phyloP scores from a whole-genome alignment of 2,113 vertebrate species.

The Cettia cetti region DNA sequence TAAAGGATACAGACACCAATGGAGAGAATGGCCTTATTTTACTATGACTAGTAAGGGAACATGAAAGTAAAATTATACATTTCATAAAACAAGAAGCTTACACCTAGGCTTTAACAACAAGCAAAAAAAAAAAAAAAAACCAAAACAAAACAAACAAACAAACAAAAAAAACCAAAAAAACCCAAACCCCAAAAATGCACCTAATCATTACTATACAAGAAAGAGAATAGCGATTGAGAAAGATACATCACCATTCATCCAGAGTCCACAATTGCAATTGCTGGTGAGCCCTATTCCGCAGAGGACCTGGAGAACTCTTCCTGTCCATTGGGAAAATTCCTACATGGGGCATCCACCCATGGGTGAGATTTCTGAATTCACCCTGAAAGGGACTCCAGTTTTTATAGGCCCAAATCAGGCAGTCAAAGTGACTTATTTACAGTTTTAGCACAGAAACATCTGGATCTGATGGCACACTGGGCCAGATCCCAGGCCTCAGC shows the following conservation, averaged over 20 bases:
- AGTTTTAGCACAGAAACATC: background rate
- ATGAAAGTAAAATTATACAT: background rate
- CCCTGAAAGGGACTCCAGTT: background rate
- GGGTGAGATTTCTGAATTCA: accelerated
- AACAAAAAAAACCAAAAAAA: background rate
- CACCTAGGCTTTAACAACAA: background rate
- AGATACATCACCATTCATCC: background rate
- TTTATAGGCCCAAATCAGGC: background rate
- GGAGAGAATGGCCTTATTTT: background rate
- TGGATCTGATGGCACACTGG: background rate
- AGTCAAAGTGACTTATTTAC: background rate
- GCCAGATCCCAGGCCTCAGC: background rate
- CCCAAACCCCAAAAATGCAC: too few species aligned
- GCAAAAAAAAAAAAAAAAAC: background rate
- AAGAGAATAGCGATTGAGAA: background rate
- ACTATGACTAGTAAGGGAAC: background rate
- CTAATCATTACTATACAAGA: background rate
- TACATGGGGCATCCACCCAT: background rate
- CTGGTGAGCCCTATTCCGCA: background rate
- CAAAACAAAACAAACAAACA: too few species aligned
- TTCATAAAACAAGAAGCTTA: background rate
- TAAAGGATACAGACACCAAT: background rate
- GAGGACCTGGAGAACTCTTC: background rate
- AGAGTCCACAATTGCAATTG: accelerated
- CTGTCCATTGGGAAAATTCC: background rate